Base-by-base conservation (phyloP, 2,888 invertebrate genomes). In the Drosophila mayaguana region DNA sequence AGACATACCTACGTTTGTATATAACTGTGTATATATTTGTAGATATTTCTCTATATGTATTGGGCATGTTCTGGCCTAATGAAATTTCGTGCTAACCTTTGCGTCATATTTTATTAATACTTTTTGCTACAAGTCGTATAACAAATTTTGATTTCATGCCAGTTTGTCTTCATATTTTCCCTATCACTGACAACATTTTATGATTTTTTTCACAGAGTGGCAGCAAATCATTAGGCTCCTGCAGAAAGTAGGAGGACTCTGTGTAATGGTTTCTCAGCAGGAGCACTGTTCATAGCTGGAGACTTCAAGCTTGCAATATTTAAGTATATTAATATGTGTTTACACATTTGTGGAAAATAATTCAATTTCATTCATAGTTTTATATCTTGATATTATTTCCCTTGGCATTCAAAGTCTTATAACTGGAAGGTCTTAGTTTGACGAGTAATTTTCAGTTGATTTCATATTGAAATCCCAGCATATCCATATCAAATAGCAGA, bases 91-190 rank as follows among this genome's bases (percentile, higher is more conserved):
- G 2, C 32, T 14, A 20, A 53, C 45, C 46, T n/a, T 53, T 11
- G 18, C 45, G 8, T 18, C 36, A 32, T 34, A 34, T 63, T 45
- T 43, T 48, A 38, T 14, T 38, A 16, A 66, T 20, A 55, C 16
- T 18, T 40, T 38, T 36, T 68, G 28, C 5, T 16, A 38, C 42
- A 43, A 43, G 36, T 68, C 7, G 5, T 38, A 42, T n/a, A 14
- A 48, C 12, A 45, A 32, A 56, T 61, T 75, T 62, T 18, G 36
- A 75, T 70, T 56, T 56, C 14, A 45, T 63, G 59, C 54, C 40
- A 42, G n/a, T 46, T 55, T 42, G 46, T 51, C 59, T 51, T 62
- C 6, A 18, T 22, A 16, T 34, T 34, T 12, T 20, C 6, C 18
- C 9, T 43, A 16, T 18, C 32, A 25, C 9, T 18, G 25, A 14